Evolutionary conservation across 2,113 vertebrate species (phyloP).

Genomic region (Apus apus): DNA sequence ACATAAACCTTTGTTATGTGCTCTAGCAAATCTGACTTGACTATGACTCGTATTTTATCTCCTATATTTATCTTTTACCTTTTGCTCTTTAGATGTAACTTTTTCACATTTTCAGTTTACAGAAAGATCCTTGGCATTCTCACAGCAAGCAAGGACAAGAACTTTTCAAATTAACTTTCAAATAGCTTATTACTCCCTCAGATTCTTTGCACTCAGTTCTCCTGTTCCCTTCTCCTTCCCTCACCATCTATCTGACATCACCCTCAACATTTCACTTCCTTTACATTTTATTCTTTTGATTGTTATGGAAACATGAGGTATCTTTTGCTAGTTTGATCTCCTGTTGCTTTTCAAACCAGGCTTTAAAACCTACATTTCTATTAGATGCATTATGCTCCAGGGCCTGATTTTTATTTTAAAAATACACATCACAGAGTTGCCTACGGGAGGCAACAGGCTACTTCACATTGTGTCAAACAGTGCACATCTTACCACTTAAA

Average conservation of each 20-base stretch:
- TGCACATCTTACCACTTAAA: not conserved
- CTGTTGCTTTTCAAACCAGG: not conserved
- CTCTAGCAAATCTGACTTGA: not conserved
- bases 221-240: not conserved
- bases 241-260: not conserved
- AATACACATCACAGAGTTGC: not conserved
- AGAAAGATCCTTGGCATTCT: not conserved
- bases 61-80: not conserved
- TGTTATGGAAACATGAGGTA: not conserved
- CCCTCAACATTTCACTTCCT: not conserved
- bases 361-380: not conserved
- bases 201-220: not conserved
- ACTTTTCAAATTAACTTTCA: not conserved
- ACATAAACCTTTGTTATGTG: rapidly evolving
- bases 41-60: not conserved
- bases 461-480: not conserved
- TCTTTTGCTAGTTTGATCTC: not conserved
- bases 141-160: not conserved
- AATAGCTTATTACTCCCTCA: not conserved
- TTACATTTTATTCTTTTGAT: not conserved
- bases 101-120: not conserved
- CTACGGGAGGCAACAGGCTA: not conserved
- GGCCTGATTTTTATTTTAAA: not conserved
- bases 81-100: not conserved
- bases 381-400: not conserved